A percentile compares a stretch with the other conserved stretches of the same genome.
These are phyloP conservation scores for Petromus typicus DNA, from an alignment of 2,113 vertebrate species.

Conservation along the genomic window DNA sequence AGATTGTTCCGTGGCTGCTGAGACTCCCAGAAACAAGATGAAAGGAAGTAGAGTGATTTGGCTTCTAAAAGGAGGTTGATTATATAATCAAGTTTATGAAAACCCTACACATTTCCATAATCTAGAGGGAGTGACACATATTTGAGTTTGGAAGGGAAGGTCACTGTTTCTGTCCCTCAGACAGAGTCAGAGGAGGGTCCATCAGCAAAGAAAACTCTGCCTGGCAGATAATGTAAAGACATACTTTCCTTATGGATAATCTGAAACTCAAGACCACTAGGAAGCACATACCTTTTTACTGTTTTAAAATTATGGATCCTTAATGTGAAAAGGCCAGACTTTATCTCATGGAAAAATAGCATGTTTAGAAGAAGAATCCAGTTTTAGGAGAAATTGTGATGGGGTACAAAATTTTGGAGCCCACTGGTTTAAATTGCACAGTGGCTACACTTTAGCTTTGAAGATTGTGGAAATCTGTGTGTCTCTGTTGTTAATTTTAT, in stretches of 20 bases:
- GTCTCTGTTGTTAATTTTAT: background rate
- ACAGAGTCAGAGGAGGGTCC: background rate
- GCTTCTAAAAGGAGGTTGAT: background rate
- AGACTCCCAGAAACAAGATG: slow-evolving; percentile 9
- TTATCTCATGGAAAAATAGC: background rate
- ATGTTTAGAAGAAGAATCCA: background rate
- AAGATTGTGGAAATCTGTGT: background rate
- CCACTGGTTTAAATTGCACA: background rate
- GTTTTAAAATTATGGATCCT: background rate
- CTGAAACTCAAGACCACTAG: background rate
- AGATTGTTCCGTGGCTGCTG: slow-evolving; percentile 27
- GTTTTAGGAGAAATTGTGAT: background rate
- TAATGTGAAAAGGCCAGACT: background rate
- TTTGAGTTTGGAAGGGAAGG: background rate
- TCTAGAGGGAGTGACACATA: background rate
- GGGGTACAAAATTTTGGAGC: background rate
- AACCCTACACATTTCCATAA: background rate
- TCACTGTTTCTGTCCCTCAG: background rate
- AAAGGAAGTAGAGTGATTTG: background rate
- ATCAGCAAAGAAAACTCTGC: background rate
- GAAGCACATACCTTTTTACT: background rate
- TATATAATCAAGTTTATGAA: background rate
- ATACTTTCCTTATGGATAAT: background rate
- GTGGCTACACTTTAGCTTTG: background rate
- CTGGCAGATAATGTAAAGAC: background rate